phyloP scores from a whole-genome alignment of 1,140 invertebrate species.

The Dendrolimus punctatus region DNA sequence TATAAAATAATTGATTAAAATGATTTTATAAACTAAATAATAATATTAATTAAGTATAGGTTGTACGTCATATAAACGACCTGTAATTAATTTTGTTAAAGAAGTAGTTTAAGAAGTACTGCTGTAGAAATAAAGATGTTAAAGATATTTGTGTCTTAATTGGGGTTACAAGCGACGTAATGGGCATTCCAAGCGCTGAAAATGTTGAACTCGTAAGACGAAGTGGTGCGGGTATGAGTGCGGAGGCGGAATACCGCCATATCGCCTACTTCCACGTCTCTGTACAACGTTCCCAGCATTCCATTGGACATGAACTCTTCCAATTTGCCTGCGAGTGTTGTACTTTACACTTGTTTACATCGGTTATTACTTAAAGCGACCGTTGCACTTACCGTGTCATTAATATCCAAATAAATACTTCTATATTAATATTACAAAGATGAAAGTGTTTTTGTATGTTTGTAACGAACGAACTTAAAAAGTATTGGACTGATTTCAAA shows the following conservation, averaged over 20 bases:
- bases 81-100: too few species aligned
- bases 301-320: constrained; percentile 4
- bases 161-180: constrained; percentile 16
- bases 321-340: constrained; percentile 14
- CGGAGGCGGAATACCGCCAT: constrained; percentile 27
- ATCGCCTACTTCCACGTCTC: constrained; percentile 12
- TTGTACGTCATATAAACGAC: too few species aligned
- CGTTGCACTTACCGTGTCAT: neutral
- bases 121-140: constrained; percentile 3
- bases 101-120: too few species aligned
- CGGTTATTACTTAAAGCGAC: constrained; percentile 24
- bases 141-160: constrained; percentile 19
- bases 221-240: constrained; percentile 17
- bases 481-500: too few species aligned
- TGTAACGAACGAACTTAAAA: too few species aligned
- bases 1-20: too few species aligned
- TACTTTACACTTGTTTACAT: constrained; percentile 21
- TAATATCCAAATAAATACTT: too few species aligned
- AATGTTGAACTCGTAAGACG: constrained; percentile 18
- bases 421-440: too few species aligned
- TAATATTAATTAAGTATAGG: too few species aligned
- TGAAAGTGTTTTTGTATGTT: too few species aligned
- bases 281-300: constrained; percentile 11
- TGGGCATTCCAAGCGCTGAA: constrained; percentile 18
- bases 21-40: too few species aligned